Conservation (phyloP, 2,888 invertebrate genomes). For the Synanthedon tipuliformis region DNA sequence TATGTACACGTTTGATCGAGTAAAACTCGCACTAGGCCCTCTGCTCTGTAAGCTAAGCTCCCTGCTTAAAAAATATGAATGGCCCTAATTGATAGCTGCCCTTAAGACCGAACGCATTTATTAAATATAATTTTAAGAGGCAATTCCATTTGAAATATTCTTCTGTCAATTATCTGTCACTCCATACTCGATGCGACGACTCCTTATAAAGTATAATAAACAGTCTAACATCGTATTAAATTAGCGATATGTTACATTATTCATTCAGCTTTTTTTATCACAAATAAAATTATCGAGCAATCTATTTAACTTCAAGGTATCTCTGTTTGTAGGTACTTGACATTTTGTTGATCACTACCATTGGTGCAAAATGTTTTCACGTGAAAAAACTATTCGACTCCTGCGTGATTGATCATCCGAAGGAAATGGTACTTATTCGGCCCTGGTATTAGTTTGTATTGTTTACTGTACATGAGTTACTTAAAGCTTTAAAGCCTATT, state of each 20-base stretch:
- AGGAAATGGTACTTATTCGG: no score
- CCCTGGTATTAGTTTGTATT: no score
- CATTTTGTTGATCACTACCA: conserved; percentile 4
- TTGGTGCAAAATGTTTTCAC: neutral
- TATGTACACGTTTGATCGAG: no score
- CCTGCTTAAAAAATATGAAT: no score
- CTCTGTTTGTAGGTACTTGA: conserved; percentile 2
- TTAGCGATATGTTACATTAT: neutral
- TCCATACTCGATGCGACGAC: neutral
- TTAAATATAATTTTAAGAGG: neutral
- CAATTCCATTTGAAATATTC: neutral
- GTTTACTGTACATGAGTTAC: no score
- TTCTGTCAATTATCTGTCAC: neutral
- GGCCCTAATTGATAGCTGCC: no score
- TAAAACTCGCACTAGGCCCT: no score
- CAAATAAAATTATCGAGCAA: conserved; percentile 3
- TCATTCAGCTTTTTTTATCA: conserved; percentile 4
- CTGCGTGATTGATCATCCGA: no score
- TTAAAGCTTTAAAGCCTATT: no score
- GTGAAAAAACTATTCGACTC: no score
- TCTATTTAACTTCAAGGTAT: conserved; percentile 5
- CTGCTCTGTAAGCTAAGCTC: no score
- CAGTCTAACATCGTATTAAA: neutral
- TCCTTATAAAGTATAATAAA: neutral
- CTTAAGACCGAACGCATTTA: no score